Base-by-base conservation (phyloP, 2,797 vertebrate species). In the Cuniculus paca region DNA sequence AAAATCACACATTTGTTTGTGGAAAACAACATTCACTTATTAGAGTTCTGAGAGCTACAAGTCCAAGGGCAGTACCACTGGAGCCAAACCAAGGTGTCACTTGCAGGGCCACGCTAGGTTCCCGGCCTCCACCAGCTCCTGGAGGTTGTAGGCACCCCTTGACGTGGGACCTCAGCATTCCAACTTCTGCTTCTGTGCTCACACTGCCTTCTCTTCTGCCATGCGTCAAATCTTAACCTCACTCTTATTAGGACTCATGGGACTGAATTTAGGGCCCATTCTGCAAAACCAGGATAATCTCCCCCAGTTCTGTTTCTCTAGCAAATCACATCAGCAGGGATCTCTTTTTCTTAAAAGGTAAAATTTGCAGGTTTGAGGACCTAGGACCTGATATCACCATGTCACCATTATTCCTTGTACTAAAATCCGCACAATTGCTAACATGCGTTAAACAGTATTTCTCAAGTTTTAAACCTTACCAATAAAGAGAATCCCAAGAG, bases 21-120 rank as follows among this genome's bases (percentile, higher is more conserved):
- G 82, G 65, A 70, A 92, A 92, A 94, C 50, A 90, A 74, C 24
- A 78, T 1, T 31, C 12, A 36, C 22, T 85, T 36, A 54, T 42
- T 39, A 81, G 4, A 86, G 60, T 81, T 94, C 54, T 78, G 42
- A n/a, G 63, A 61, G 60, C 68, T 9, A 24, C 14, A 95, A 54
- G 19, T 58, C 34, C 28, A 54, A 85, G 81, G 56, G 58, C 48
- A 81, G 83, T 9, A 9, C 31, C 7, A n/a, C 6, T 45, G 45
- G 20, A 10, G 7, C 77, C 31, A 75, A 95, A 61, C 11, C 24
- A 72, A 79, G 12, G 63, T 75, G n/a, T 1, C 6, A 1, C 10
- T 50, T 2, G 48, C 31, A 72, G 10, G 31, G 26, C 7, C n/a
- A 7, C 3, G 0, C 28, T 61, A 1, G 3, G 12, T 14, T 58